phyloP scores from a whole-genome alignment of 2,113 vertebrate genomes.

The Rhabdornis inornatus region DNA sequence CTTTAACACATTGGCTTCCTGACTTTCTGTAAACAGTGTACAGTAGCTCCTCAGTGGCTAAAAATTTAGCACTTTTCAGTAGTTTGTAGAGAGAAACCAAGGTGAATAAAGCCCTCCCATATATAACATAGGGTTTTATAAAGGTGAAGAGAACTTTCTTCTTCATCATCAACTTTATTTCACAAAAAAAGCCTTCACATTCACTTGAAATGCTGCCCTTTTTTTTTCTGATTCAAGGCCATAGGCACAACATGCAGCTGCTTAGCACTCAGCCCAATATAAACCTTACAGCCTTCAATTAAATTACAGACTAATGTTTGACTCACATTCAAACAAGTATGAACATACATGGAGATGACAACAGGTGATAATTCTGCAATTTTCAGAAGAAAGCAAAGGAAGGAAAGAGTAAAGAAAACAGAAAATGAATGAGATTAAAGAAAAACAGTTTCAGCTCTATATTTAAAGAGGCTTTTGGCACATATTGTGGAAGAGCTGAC shows the following conservation, averaged over 20 bases:
- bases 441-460: neutral
- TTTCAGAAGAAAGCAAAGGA: constrained; percentile 15
- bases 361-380: constrained; percentile 42
- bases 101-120: neutral
- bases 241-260: neutral
- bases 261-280: neutral
- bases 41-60: neutral
- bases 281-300: constrained; percentile 17
- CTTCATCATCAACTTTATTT: neutral
- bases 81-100: neutral
- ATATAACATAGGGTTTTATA: neutral
- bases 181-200: neutral
- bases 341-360: constrained; percentile 48
- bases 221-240: neutral
- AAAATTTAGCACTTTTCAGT: neutral
- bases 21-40: neutral
- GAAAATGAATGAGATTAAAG: neutral
- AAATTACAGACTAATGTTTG: constrained; percentile 18
- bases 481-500: neutral
- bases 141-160: neutral
- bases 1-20: neutral
- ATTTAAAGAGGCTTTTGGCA: constrained; percentile 27
- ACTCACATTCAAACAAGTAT: constrained; percentile 45
- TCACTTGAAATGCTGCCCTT: neutral
- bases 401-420: neutral